These are phyloP conservation scores for Thalassaphorura encarpata DNA, from an alignment of 1,140 invertebrate species.

Conservation along the genomic window DNA sequence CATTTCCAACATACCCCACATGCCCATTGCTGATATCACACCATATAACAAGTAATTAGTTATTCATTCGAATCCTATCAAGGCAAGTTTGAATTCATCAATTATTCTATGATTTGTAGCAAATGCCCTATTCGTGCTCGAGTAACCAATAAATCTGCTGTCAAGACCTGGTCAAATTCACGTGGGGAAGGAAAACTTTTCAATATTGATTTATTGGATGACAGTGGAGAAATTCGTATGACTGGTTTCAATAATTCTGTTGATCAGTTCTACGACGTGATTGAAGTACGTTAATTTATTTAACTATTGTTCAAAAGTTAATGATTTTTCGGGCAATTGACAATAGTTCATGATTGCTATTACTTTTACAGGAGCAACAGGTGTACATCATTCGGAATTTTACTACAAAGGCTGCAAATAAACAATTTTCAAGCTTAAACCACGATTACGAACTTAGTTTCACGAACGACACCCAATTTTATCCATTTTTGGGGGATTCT, in stretches of 20 bases:
- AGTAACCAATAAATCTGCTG: conserved; percentile 68
- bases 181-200: conserved; percentile 89
- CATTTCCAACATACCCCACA: no score
- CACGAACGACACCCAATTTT: conserved; percentile 63
- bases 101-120: conserved; percentile 13
- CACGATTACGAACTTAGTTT: conserved; percentile 97
- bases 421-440: conserved; percentile 68
- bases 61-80: background rate
- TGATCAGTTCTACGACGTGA: conserved; percentile 81
- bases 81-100: background rate
- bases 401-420: conserved; percentile 89
- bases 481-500: conserved; percentile 52
- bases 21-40: conserved; percentile 29
- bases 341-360: background rate
- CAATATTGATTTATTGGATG: conserved; percentile 82
- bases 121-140: conserved; percentile 89
- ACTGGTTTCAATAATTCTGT: conserved; percentile 84
- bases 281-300: conserved; percentile 67
- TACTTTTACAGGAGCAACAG: conserved; percentile 55
- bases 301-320: conserved; percentile 25
- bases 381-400: conserved; percentile 39
- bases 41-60: conserved; percentile 25
- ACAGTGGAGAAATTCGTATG: conserved; percentile 87
- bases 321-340: background rate
- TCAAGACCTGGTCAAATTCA: conserved; percentile 83